These are phyloP conservation scores for Pseudorectes ferrugineus DNA, from an alignment of 2,113 vertebrate genomes.

Conservation along the genomic window DNA sequence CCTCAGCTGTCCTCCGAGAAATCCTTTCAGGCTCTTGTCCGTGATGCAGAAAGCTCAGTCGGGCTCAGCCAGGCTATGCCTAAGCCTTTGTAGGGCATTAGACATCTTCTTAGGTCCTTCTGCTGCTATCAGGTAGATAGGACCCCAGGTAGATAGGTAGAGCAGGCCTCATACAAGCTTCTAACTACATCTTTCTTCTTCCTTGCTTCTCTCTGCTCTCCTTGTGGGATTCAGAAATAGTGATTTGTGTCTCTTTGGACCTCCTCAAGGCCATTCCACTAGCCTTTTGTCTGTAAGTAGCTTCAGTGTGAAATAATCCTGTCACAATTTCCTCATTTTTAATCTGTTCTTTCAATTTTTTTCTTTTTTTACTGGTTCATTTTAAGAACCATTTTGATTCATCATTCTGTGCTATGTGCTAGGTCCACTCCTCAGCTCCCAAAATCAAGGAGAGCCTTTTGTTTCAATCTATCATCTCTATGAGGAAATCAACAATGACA, in stretches of 20 bases:
- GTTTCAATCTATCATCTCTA: not conserved
- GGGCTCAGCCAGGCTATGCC: not conserved
- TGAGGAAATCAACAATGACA: not conserved
- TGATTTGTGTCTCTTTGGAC: accelerated
- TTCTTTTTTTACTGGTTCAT: not conserved
- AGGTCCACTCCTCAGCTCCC: not conserved
- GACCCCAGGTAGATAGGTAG: not conserved
- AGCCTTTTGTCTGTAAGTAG: not conserved
- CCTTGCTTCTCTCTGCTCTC: not conserved
- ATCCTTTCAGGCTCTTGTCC: not conserved
- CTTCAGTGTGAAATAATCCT: not conserved
- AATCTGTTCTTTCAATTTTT: not conserved
- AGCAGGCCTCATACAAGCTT: not conserved
- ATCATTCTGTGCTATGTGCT: not conserved
- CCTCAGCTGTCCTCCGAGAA: not conserved
- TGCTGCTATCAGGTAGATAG: not conserved
- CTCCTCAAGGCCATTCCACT: not conserved
- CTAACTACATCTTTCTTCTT: not conserved
- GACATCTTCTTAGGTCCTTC: not conserved
- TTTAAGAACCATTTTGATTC: not conserved
- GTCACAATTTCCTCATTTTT: not conserved
- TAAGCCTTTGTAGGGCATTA: not conserved
- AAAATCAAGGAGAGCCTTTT: not conserved
- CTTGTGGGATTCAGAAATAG: not conserved
- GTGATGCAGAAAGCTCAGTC: not conserved